Conservation (phyloP, 2,797 vertebrate species). For the Sebastes cheni region DNA sequence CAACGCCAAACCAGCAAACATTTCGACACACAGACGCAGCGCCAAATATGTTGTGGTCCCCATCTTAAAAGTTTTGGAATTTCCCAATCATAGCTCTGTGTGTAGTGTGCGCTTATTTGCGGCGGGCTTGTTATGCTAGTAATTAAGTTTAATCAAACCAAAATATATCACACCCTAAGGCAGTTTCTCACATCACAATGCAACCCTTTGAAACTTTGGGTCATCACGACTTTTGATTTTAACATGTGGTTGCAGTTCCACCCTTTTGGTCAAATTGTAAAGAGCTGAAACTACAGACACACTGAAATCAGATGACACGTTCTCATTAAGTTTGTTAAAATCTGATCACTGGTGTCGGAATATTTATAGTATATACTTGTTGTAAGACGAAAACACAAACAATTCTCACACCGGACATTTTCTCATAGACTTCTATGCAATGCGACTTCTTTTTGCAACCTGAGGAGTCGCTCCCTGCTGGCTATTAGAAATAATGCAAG, state of each 20-base stretch:
- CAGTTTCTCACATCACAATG: not conserved
- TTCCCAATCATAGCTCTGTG: constrained; percentile 3
- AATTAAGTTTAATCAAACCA: constrained; percentile 33
- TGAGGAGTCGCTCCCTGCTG: no score
- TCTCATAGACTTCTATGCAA: no score
- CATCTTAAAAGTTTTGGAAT: constrained; percentile 19
- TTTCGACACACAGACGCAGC: constrained; percentile 13
- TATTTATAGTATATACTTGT: not conserved
- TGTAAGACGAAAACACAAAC: no score
- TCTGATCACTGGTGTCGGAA: not conserved
- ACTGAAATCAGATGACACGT: not conserved
- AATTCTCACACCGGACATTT: no score
- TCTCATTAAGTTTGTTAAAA: not conserved
- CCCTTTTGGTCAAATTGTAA: not conserved
- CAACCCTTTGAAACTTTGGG: not conserved
- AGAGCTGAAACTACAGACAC: not conserved
- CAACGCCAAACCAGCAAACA: constrained; percentile 33
- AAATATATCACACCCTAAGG: constrained; percentile 1
- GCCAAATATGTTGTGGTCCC: constrained; percentile 25
- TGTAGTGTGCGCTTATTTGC: not conserved
- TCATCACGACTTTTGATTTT: not conserved
- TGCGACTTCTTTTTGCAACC: no score
- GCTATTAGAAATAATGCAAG: no score
- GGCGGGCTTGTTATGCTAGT: not conserved
- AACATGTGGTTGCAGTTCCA: not conserved